Evolutionary conservation across 2,888 invertebrate species (phyloP), one percentile per base, ranked within the genome.

Genomic region (Hemistola chrysoprasaria): DNA sequence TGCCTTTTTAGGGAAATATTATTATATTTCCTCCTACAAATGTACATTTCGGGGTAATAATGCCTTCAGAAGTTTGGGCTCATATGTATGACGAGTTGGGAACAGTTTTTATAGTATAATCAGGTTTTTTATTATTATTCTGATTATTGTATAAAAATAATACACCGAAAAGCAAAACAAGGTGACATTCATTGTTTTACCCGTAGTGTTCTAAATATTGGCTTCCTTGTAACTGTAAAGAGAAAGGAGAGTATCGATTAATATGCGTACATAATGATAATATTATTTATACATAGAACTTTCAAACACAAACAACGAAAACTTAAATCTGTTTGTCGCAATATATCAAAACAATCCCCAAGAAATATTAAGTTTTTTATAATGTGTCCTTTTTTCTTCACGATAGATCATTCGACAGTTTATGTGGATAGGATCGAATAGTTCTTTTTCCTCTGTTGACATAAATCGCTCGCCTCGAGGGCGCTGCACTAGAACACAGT

Each of bases 391-490:
- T 52, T 55, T 46, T 40, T 28, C 30, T 43, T 47, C 38, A 46
- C 54, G 48, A 55, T 52, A 55, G 52, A 52, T 55, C 54, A 55
- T 42, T 36, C 38, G 43, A 55, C 50, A 50, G 43, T 55, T 52
- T 55, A 55, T 55, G 54, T 50, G 50, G 50, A 52, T 52, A 52
- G 50, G 47, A 46, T 50, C 37, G 40, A 65, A 70, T 75, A 77
- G 72, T 80, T 78, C 78, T 51, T 78, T 78, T 42, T 38, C 34
- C 34, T 43, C 68, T 71, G 71, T 76, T 78, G 74, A 72, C 76
- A 83, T 82, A 82, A 83, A 83, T 83, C 76, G 63, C 67, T 58
- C 55, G 62, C 71, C 72, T 32, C 59, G 46, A 40, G 56, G 56
- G 57, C 24, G 28, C 31, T 20, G 22, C 9, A 23, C 21, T 27